phyloP scores from a whole-genome alignment of 2,797 vertebrate genomes.

The Hipposideros larvatus region DNA sequence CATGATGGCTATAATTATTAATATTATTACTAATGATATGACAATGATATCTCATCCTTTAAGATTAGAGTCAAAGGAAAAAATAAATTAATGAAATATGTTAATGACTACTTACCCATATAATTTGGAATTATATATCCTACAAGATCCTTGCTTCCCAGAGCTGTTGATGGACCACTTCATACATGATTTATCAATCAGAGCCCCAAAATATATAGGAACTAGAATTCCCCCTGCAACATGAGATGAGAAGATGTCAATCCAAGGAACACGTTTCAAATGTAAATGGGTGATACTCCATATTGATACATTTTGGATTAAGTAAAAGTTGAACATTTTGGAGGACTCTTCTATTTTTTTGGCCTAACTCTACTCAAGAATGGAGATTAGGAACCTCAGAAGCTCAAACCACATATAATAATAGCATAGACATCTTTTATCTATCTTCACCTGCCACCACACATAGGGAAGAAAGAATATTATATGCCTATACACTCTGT shows the following conservation, averaged over 20 bases:
- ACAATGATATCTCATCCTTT: not conserved
- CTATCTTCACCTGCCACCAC: not conserved
- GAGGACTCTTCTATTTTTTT: not conserved
- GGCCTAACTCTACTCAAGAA: not conserved
- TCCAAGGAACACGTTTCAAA: not conserved
- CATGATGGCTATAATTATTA: not conserved
- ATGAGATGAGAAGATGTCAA: constrained; percentile 15
- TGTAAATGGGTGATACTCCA: not conserved
- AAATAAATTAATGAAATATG: not conserved
- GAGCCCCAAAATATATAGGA: constrained; percentile 95
- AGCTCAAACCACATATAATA: not conserved
- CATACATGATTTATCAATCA: constrained; percentile 95
- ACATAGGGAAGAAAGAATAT: not conserved
- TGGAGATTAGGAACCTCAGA: not conserved
- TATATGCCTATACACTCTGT: not conserved
- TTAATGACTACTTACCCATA: constrained; percentile 91
- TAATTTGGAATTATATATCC: constrained; percentile 92
- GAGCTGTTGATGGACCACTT: constrained; percentile 94
- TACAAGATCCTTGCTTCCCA: constrained; percentile 93
- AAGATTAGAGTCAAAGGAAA: not conserved
- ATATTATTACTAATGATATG: not conserved
- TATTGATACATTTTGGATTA: not conserved
- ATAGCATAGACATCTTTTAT: not conserved
- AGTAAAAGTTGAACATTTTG: not conserved
- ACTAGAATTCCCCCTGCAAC: constrained; percentile 94